Evolutionary conservation across 2,113 vertebrate species (phyloP).

Genomic region (Seriola aureovittata): DNA sequence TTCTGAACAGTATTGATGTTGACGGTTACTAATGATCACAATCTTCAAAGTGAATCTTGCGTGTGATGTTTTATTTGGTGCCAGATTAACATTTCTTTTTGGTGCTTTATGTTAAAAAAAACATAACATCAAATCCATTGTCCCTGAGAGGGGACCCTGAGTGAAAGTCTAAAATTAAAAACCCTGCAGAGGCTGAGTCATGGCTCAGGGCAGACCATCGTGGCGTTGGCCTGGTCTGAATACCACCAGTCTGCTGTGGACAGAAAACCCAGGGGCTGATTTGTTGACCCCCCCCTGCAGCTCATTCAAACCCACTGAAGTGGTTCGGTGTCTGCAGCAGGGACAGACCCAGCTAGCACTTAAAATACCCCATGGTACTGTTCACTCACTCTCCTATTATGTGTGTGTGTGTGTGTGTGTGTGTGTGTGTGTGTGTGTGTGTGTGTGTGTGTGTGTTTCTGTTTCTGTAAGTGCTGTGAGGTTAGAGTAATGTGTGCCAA

Average conservation of each 20-base stretch:
- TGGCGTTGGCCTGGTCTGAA: conserved; percentile 6
- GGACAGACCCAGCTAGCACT: conserved; percentile 36
- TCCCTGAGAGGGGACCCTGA: too few relatives aligned
- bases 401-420: conserved; percentile 2
- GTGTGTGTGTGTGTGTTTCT: conserved; percentile 15
- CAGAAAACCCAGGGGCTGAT: background rate
- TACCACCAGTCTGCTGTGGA: background rate
- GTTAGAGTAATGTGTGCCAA: conserved; percentile 20
- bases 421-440: conserved; percentile 12
- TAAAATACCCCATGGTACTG: conserved; percentile 14
- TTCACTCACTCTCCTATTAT: conserved; percentile 25
- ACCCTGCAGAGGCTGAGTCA: background rate
- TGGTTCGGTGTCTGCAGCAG: conserved; percentile 30
- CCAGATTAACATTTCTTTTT: too few relatives aligned
- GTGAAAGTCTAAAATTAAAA: background rate
- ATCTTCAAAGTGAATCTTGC: too few relatives aligned
- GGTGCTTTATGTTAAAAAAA: too few relatives aligned
- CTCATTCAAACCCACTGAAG: conserved; percentile 42
- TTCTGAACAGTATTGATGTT: too few relatives aligned
- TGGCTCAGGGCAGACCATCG: background rate
- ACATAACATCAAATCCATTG: background rate
- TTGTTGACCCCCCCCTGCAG: background rate
- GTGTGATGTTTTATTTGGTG: too few relatives aligned
- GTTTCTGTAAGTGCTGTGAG: conserved; percentile 22
- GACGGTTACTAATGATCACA: too few relatives aligned